Evolutionary conservation across 2,888 invertebrate genomes (phyloP).

Genomic region (Drosophila limbata): DNA sequence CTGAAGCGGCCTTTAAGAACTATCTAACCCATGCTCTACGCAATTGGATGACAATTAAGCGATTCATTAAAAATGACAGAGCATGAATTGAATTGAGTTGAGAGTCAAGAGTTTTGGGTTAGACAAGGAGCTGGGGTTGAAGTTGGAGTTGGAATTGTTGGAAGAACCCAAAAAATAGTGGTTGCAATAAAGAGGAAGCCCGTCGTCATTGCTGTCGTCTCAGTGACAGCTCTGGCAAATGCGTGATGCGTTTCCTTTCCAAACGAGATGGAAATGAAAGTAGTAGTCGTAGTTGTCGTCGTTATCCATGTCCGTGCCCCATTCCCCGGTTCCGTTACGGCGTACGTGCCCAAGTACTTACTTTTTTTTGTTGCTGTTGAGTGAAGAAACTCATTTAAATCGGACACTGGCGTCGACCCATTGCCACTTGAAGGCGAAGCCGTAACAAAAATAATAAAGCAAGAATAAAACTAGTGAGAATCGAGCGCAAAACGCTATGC

Average conservation of each 20-base stretch:
- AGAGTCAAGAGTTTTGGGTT: constrained; percentile 59
- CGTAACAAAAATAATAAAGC: constrained; percentile 10
- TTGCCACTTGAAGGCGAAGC: constrained; percentile 55
- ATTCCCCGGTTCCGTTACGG: constrained; percentile 36
- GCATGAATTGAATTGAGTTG: constrained; percentile 69
- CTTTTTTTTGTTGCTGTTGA: constrained; percentile 22
- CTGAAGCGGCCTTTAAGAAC: constrained; percentile 51
- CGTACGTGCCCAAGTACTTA: constrained; percentile 79
- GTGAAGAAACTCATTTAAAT: constrained; percentile 79
- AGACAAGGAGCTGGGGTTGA: constrained; percentile 30
- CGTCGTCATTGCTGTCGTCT: constrained; percentile 34
- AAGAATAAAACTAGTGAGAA: constrained; percentile 65
- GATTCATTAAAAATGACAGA: constrained; percentile 82
- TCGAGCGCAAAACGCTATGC: constrained; percentile 73
- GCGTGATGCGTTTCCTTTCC: constrained; percentile 59
- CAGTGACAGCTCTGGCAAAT: constrained; percentile 43
- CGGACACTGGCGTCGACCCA: constrained; percentile 56
- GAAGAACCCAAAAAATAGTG: constrained; percentile 55
- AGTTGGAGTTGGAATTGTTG: constrained; percentile 24
- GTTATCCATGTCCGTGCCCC: constrained; percentile 59
- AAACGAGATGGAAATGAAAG: constrained; percentile 62
- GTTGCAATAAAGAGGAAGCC: constrained; percentile 59
- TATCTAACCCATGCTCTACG: constrained; percentile 27
- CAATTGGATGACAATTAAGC: constrained; percentile 75
- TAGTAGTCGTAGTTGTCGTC: constrained; percentile 48